Evolutionary conservation across 2,797 vertebrate genomes (phyloP).

Genomic region (Sphenopsis melanotis): DNA sequence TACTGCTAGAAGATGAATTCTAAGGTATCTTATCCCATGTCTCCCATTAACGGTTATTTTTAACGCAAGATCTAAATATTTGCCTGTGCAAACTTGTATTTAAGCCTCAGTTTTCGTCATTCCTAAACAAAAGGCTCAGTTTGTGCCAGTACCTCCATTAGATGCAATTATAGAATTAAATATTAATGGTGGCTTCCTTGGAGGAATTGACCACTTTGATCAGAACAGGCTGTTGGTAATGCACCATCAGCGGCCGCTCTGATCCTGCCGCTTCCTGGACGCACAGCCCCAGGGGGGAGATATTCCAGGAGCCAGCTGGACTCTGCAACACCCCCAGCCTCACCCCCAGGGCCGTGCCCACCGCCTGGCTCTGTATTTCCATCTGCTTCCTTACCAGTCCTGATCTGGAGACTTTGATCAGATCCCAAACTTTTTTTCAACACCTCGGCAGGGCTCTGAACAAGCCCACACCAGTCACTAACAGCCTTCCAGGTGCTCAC

Average conservation of each 20-base stretch:
- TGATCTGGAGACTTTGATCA: neutral
- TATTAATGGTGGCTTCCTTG: constrained; percentile 78
- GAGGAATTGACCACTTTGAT: constrained; percentile 58
- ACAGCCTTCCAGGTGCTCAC: neutral
- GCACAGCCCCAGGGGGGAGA: neutral
- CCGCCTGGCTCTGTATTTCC: neutral
- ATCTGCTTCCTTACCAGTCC: neutral
- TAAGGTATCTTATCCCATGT: neutral
- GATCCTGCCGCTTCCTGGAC: neutral
- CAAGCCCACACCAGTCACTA: neutral
- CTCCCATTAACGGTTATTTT: constrained; percentile 36
- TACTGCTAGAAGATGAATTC: neutral
- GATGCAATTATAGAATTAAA: constrained; percentile 83
- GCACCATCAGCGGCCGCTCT: constrained; percentile 5
- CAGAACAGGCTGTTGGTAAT: constrained; percentile 50
- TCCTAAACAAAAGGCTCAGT: constrained; percentile 40
- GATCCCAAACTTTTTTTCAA: neutral
- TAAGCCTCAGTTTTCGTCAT: neutral
- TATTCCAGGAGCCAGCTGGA: neutral
- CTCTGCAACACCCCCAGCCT: neutral
- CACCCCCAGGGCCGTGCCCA: accelerated
- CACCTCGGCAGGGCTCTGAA: neutral
- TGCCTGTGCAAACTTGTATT: constrained; percentile 21
- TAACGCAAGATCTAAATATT: constrained; percentile 17
- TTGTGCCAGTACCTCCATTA: constrained; percentile 73